phyloP scores from a whole-genome alignment of 1,140 invertebrate genomes.

The Mercenaria mercenaria region DNA sequence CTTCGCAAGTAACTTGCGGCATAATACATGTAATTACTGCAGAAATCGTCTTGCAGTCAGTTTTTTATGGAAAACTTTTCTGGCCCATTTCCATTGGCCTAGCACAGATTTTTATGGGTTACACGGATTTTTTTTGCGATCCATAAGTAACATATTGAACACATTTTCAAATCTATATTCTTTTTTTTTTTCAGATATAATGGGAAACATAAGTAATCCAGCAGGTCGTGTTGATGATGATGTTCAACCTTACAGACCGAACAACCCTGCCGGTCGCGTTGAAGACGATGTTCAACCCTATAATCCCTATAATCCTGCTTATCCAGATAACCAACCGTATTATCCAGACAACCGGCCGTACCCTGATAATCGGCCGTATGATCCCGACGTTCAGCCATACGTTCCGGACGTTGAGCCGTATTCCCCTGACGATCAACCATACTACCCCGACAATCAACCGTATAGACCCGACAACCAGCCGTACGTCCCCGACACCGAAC shows the following conservation, averaged over 20 bases:
- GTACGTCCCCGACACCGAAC: neutral
- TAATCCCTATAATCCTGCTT: neutral
- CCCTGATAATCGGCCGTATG: neutral
- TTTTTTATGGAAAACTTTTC: too few relatives aligned
- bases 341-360: neutral
- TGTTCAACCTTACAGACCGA: neutral
- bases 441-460: neutral
- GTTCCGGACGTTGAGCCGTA: neutral
- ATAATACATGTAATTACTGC: too few relatives aligned
- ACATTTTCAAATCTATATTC: too few relatives aligned
- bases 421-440: neutral
- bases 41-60: too few relatives aligned
- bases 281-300: neutral
- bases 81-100: too few relatives aligned
- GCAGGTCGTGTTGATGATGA: neutral
- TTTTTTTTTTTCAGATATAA: neutral
- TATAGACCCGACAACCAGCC: neutral
- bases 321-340: conserved; percentile 3
- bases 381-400: neutral
- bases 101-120: too few relatives aligned
- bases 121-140: too few relatives aligned
- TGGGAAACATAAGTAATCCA: neutral
- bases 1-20: too few relatives aligned
- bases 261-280: neutral
- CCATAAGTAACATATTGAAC: too few relatives aligned